Percentiles rank a stretch among this genome's conserved stretches.
phyloP scores from a whole-genome alignment of 2,113 vertebrate genomes.

The Bostrychus sinensis region DNA sequence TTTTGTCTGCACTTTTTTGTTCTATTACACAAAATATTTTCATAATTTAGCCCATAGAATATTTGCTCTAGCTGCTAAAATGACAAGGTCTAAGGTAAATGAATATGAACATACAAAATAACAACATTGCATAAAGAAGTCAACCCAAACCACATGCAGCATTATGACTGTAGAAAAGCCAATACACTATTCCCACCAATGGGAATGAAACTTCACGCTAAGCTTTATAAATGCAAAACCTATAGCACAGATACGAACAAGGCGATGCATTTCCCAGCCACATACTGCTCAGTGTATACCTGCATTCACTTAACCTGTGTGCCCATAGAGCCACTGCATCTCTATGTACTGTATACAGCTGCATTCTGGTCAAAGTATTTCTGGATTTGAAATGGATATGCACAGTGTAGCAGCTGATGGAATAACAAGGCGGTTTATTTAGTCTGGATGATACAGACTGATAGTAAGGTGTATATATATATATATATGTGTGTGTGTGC shows the following conservation, averaged over 20 bases:
- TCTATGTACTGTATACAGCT: slow-evolving; percentile 38
- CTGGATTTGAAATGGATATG: slow-evolving; percentile 67
- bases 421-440: slow-evolving; percentile 69
- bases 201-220: background rate
- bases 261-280: slow-evolving; percentile 37
- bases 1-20: no score
- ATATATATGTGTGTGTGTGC: slow-evolving; percentile 17
- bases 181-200: background rate
- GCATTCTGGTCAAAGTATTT: slow-evolving; percentile 54
- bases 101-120: no score
- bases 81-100: no score
- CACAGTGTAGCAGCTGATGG: slow-evolving; percentile 65
- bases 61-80: no score
- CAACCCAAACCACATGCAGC: background rate
- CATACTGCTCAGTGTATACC: slow-evolving; percentile 14
- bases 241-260: slow-evolving; percentile 26
- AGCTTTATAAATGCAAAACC: slow-evolving; percentile 16
- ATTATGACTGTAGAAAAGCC: background rate
- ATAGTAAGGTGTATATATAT: slow-evolving; percentile 44
- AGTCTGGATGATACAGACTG: slow-evolving; percentile 61
- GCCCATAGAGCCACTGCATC: slow-evolving; percentile 58
- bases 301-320: slow-evolving; percentile 64
- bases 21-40: no score
- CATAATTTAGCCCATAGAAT: no score
- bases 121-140: background rate